Percentiles rank a stretch among this genome's conserved stretches.
phyloP scores from a whole-genome alignment of 1,140 invertebrate genomes.

The Ctenoplectra terminalis region DNA sequence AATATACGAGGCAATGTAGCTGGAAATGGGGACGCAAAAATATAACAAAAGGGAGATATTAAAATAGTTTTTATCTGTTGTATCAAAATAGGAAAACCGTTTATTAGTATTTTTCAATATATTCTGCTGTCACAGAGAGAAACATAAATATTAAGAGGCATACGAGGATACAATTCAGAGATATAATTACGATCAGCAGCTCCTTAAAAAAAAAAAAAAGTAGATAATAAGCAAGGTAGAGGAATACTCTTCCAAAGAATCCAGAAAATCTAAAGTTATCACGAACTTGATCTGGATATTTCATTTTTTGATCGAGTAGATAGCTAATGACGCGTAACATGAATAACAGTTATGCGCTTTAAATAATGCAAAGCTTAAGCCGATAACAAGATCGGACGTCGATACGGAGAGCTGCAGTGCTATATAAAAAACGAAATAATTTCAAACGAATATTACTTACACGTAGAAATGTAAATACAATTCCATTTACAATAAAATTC shows the following conservation, averaged over 20 bases:
- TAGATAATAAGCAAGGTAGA: no score
- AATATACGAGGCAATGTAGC: no score
- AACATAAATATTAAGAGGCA: neutral
- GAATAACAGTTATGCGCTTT: neutral
- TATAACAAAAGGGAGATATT: neutral
- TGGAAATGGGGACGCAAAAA: no score
- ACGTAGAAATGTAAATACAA: no score
- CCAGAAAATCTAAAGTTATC: neutral
- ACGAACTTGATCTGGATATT: neutral
- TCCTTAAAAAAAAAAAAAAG: neutral
- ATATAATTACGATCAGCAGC: no score
- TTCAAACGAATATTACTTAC: neutral
- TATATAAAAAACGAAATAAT: neutral
- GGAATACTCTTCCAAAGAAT: neutral
- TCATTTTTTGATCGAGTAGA: neutral
- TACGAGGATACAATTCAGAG: neutral
- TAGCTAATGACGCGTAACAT: neutral
- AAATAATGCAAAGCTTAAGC: neutral
- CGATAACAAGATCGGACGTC: neutral
- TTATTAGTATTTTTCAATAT: no score
- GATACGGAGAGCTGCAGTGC: neutral
- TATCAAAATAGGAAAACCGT: no score
- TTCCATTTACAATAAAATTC: no score
- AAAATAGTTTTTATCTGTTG: neutral
- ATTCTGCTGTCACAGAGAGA: no score